phyloP scores from a whole-genome alignment of 2,888 invertebrate genomes.

The Leucoma salicis region DNA sequence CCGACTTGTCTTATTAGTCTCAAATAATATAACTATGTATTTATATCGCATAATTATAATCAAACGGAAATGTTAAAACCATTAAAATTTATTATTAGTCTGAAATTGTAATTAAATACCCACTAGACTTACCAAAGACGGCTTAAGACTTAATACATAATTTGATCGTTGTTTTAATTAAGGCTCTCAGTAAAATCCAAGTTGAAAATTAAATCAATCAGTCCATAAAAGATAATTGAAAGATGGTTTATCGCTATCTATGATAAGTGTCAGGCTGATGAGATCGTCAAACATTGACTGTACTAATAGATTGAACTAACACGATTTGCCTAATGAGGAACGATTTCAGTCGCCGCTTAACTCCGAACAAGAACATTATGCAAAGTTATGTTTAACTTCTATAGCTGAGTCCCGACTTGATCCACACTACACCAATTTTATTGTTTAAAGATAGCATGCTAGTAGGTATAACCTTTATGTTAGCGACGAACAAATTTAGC shows the following conservation, averaged over 20 bases:
- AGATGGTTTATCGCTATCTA: slow-evolving; percentile 40
- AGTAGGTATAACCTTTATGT: too few relatives aligned
- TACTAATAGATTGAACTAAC: slow-evolving; percentile 73
- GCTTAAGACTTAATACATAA: slow-evolving; percentile 23
- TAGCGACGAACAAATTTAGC: too few relatives aligned
- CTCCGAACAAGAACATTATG: slow-evolving; percentile 67
- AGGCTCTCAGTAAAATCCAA: slow-evolving; percentile 31
- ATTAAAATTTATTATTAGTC: too few relatives aligned
- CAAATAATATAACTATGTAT: too few relatives aligned
- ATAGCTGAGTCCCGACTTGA: slow-evolving; percentile 59
- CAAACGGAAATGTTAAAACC: too few relatives aligned
- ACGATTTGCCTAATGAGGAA: slow-evolving; percentile 77
- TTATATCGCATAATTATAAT: too few relatives aligned
- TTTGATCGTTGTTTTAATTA: slow-evolving; percentile 26
- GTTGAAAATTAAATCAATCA: slow-evolving; percentile 37
- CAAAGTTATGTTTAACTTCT: slow-evolving; percentile 74
- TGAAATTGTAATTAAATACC: slow-evolving; percentile 29
- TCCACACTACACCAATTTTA: slow-evolving; percentile 54
- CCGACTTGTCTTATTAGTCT: too few relatives aligned
- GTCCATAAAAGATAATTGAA: slow-evolving; percentile 37
- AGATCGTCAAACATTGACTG: slow-evolving; percentile 73
- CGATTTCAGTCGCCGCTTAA: slow-evolving; percentile 57
- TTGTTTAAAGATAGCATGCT: slow-evolving; percentile 43
- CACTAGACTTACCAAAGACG: slow-evolving; percentile 26
- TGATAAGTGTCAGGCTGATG: slow-evolving; percentile 56